Evolutionary conservation across 2,797 vertebrate genomes (phyloP).

Genomic region (Ambastaia sidthimunki): DNA sequence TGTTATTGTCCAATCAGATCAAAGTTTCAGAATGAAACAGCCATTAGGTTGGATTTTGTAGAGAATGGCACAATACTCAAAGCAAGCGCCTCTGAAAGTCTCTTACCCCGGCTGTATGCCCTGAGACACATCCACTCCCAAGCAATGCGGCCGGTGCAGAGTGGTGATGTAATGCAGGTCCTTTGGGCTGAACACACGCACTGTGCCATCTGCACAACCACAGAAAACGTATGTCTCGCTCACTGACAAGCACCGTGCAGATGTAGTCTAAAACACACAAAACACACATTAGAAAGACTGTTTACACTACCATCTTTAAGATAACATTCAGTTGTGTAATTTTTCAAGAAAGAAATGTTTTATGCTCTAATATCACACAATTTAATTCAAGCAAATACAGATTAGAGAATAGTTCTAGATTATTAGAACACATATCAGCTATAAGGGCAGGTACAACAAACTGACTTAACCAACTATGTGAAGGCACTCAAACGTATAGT

Average conservation of each 20-base stretch:
- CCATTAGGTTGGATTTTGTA: background rate
- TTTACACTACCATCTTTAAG: background rate
- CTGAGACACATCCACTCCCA: slow-evolving; percentile 80
- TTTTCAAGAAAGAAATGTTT: background rate
- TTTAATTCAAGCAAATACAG: background rate
- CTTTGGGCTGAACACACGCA: slow-evolving; percentile 80
- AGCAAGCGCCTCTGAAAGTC: background rate
- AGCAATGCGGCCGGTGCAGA: slow-evolving; percentile 82
- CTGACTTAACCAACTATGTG: too few relatives aligned
- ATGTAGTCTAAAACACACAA: slow-evolving; percentile 65
- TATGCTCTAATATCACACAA: background rate
- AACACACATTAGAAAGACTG: background rate
- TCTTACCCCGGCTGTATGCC: slow-evolving; percentile 71
- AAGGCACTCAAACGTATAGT: too few relatives aligned
- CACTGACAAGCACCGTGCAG: slow-evolving; percentile 77
- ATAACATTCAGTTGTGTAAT: background rate
- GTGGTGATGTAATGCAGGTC: slow-evolving; percentile 80
- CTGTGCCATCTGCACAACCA: slow-evolving; percentile 82
- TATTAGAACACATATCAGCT: background rate
- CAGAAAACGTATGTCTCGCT: slow-evolving; percentile 83
- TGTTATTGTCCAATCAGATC: background rate
- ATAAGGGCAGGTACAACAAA: too few relatives aligned
- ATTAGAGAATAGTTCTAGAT: too few relatives aligned
- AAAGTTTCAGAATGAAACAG: background rate
- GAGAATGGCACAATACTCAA: background rate